Percentiles rank a stretch among this genome's conserved stretches.
Evolutionary conservation across 1,140 invertebrate genomes (phyloP).

Genomic region (Lineus longissimus): DNA sequence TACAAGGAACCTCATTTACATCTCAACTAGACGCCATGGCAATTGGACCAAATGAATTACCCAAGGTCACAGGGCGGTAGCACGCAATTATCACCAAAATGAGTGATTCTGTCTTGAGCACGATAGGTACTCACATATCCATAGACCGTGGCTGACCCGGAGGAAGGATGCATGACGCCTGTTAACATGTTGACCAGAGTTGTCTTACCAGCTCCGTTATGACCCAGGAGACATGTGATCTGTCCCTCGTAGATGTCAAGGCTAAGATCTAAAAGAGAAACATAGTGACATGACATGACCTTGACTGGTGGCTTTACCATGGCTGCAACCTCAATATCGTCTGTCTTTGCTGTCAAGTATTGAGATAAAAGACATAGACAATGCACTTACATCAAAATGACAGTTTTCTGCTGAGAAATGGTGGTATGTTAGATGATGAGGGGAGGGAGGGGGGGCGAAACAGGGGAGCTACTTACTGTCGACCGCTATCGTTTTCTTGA

Average conservation of each 20-base stretch:
- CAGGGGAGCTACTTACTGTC: conserved; percentile 42
- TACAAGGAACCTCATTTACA: too few species aligned
- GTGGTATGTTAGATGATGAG: too few species aligned
- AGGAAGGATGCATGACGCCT: conserved; percentile 48
- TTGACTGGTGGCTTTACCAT: too few species aligned
- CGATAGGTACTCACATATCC: conserved; percentile 35
- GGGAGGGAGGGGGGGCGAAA: too few species aligned
- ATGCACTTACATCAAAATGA: conserved; percentile 1
- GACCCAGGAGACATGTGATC: conserved; percentile 82
- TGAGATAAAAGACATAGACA: not conserved
- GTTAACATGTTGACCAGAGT: conserved; percentile 54
- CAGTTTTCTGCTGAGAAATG: too few species aligned
- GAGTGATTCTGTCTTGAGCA: not conserved
- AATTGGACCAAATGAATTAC: not conserved
- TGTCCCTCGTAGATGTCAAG: conserved; percentile 71
- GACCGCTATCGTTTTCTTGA: conserved; percentile 47
- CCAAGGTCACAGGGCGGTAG: not conserved
- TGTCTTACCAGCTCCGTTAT: conserved; percentile 72
- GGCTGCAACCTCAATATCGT: too few species aligned
- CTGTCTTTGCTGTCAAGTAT: too few species aligned
- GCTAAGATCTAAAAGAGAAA: conserved; percentile 31
- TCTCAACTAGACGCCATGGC: too few species aligned
- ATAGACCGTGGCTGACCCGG: conserved; percentile 44
- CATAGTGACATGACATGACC: too few species aligned
- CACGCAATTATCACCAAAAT: not conserved